Evolutionary conservation across 2,113 vertebrate species (phyloP).

Genomic region (Ammodramus savannarum): DNA sequence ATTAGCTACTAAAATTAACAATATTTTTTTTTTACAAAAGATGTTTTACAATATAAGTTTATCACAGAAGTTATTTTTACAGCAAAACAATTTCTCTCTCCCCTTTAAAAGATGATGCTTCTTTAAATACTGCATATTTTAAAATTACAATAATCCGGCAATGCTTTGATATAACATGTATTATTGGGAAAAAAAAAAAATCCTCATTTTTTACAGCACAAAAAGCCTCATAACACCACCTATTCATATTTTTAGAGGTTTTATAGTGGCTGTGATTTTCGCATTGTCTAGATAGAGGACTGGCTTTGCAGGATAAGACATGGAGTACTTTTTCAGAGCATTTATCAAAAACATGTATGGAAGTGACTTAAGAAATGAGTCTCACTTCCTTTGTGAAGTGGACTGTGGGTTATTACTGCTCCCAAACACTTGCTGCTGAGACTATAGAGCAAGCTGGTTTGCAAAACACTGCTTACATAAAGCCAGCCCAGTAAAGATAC

Average conservation of each 20-base stretch:
- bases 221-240: neutral
- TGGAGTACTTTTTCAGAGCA: neutral
- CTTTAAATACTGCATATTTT: neutral
- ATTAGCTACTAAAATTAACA: neutral
- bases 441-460: neutral
- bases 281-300: neutral
- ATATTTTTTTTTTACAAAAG: neutral
- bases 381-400: neutral
- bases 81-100: neutral
- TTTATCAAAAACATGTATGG: neutral
- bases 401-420: neutral
- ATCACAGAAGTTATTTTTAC: neutral
- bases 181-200: neutral
- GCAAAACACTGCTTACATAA: neutral
- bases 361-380: neutral
- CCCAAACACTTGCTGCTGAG: neutral
- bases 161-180: neutral
- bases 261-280: neutral
- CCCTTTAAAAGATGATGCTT: neutral
- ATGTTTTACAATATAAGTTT: neutral
- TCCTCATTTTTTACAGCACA: neutral
- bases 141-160: neutral
- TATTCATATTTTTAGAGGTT: neutral
- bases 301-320: neutral
- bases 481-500: neutral